Evolutionary conservation across 1,140 invertebrate genomes (phyloP), one percentile per base, ranked within the genome.

Genomic region (Carposina sasakii): DNA sequence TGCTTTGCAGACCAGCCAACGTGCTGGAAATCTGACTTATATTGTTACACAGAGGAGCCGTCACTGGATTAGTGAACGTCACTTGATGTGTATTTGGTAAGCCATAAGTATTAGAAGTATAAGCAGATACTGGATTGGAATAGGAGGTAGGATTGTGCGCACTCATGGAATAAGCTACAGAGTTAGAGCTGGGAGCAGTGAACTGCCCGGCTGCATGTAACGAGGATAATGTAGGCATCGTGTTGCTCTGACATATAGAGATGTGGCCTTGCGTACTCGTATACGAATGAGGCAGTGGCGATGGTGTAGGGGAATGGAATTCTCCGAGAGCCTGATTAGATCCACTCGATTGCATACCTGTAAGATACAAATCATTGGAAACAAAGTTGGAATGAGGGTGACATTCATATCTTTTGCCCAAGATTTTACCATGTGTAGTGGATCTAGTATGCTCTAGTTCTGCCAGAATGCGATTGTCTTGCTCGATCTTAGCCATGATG

Each of bases 401-500:
- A n/a, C n/a, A n/a, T n/a, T n/a, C n/a, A n/a, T n/a, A n/a, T n/a
- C n/a, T 2, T 30, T 30, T 30, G 15, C 12, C 15, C 17, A 3
- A 30, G n/a, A 24, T 20, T 24, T 56, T 67, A 86, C 85, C 85
- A 54, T 86, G 85, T 16, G 85, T 86, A 10, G 85, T 86, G n/a
- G 83, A 85, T 69, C 93, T 87, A 55, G 91, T 90, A 76, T 94
- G 93, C 73, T 97, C 96, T 64, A 97, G 84, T 71, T 97, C 95
- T 50, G 95, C 95, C 61, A 97, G 86, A 67, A 97, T 93, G 71
- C 94, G 88, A 78, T 91, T 91, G 84, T 91, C 90, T 84, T 96
- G 95, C 81, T 97, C 95, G 63, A 97, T 94, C 87, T 96, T 97
- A 52, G 94, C 94, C 92, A 97, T 96, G 71, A 97, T 94, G 68